Conservation (phyloP, 2,113 vertebrate genomes). For the Columba livia region DNA sequence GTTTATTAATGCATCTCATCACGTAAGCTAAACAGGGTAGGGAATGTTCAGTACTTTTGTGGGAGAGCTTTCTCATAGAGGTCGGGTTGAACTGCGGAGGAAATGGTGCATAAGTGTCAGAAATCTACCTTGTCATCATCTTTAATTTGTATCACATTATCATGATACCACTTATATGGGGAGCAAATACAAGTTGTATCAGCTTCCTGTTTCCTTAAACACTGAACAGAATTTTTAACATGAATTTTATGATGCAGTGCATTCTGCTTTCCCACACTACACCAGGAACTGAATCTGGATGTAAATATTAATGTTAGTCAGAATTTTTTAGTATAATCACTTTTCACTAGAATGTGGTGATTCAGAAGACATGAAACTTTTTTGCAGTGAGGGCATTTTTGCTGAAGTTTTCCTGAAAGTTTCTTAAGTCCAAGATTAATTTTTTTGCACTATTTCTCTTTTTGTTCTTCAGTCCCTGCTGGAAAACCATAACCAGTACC, state of each 20-base stretch:
- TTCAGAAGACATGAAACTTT: background rate
- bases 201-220: background rate
- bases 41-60: background rate
- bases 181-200: background rate
- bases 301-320: background rate
- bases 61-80: background rate
- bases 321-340: background rate
- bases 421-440: background rate
- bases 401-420: background rate
- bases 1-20: constrained; percentile 17
- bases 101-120: constrained; percentile 7
- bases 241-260: background rate
- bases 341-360: background rate
- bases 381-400: background rate
- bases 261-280: background rate
- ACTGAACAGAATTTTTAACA: background rate
- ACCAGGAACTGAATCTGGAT: background rate
- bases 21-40: background rate
- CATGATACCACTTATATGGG: background rate
- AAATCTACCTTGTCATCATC: background rate
- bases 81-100: background rate
- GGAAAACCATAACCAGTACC: background rate
- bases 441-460: background rate
- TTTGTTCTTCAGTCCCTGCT: background rate
- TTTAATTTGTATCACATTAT: background rate